These are phyloP conservation scores for Sinocyclocheilus maitianheensis DNA, from an alignment of 2,113 vertebrate genomes.

Conservation along the genomic window DNA sequence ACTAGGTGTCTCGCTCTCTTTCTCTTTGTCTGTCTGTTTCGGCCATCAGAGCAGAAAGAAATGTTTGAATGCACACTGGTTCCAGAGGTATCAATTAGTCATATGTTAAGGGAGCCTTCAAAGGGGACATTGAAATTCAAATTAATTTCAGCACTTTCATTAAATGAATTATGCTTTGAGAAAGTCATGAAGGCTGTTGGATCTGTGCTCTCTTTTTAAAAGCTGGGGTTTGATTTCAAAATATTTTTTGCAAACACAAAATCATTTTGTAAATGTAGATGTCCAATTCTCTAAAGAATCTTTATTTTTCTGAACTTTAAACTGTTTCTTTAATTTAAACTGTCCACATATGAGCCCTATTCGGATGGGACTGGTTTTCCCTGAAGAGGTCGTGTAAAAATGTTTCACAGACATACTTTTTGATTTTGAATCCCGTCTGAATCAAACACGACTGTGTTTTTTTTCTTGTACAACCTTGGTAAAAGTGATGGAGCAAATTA, in stretches of 20 bases:
- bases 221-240: background rate
- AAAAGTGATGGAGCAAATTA: background rate
- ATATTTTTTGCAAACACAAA: background rate
- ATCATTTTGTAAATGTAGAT: background rate
- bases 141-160: constrained; percentile 52
- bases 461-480: background rate
- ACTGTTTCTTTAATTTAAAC: background rate
- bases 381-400: background rate
- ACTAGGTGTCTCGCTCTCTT: constrained; percentile 44
- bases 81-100: constrained; percentile 64
- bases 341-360: background rate
- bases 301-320: background rate
- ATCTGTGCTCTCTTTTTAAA: background rate
- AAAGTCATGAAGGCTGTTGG: constrained; percentile 15
- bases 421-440: background rate
- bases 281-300: background rate
- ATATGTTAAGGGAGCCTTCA: constrained; percentile 55
- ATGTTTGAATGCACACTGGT: constrained; percentile 44
- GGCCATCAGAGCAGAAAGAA: constrained; percentile 39
- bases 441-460: background rate
- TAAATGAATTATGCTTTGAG: constrained; percentile 24
- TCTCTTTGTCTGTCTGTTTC: background rate
- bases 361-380: background rate
- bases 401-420: background rate
- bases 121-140: constrained; percentile 57